These are phyloP conservation scores for Odontomachus brunneus DNA, from an alignment of 1,140 invertebrate genomes.

Conservation along the genomic window DNA sequence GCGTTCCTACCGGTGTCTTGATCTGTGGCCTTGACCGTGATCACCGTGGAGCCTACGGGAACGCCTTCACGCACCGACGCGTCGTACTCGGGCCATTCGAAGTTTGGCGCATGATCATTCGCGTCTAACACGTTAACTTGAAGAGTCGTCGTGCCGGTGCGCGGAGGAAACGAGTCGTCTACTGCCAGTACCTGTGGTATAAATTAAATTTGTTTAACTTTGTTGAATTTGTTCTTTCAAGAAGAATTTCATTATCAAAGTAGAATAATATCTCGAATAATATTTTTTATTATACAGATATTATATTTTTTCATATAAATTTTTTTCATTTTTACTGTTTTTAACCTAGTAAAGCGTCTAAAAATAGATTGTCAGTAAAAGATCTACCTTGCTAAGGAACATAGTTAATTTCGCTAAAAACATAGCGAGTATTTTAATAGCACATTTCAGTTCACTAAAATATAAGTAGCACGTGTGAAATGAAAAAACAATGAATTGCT, in stretches of 20 bases:
- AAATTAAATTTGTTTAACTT: background rate
- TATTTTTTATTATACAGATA: no score
- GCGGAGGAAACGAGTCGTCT: slow-evolving; percentile 94
- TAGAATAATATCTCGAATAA: no score
- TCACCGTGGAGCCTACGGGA: slow-evolving; percentile 94
- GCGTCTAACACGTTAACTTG: slow-evolving; percentile 96
- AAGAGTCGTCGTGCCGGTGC: slow-evolving; percentile 95
- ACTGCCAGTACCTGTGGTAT: slow-evolving; percentile 90
- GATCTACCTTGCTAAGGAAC: no score
- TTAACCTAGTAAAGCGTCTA: no score
- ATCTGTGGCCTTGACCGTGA: slow-evolving; percentile 96
- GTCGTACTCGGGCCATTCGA: slow-evolving; percentile 95
- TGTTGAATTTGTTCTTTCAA: background rate
- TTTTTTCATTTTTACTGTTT: no score
- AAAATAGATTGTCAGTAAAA: no score
- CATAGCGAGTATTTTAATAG: no score
- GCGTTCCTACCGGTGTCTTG: slow-evolving; percentile 96
- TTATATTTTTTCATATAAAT: no score
- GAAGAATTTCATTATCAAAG: background rate
- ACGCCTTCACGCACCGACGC: slow-evolving; percentile 93
- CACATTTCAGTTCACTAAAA: no score
- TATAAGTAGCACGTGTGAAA: no score
- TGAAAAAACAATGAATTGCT: no score
- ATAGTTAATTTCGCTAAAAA: no score
- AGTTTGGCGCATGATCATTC: slow-evolving; percentile 97